phyloP scores from a whole-genome alignment of 2,113 vertebrate species.

The Gallinago media region DNA sequence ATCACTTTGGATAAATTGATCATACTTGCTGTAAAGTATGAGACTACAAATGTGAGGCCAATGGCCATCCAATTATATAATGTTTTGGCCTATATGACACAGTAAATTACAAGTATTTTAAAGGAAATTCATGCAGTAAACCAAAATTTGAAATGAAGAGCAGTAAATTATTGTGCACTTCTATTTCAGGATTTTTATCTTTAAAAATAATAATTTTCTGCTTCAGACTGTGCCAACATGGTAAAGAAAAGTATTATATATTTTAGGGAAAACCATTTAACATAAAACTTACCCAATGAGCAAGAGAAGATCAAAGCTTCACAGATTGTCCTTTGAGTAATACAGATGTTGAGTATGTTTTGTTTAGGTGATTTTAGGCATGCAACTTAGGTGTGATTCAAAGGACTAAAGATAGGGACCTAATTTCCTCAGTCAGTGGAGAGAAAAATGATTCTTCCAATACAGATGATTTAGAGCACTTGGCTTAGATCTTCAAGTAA shows the following conservation, averaged over 20 bases:
- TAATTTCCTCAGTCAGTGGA: background rate
- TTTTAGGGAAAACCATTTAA: background rate
- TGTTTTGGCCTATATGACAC: background rate
- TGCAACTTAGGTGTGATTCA: background rate
- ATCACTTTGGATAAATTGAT: background rate
- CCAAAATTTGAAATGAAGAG: background rate
- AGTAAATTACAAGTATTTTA: background rate
- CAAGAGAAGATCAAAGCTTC: background rate
- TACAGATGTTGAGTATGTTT: background rate
- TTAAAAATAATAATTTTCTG: background rate
- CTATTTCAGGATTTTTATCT: background rate
- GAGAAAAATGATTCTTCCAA: constrained; percentile 21
- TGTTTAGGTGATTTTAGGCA: background rate
- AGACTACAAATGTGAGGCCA: background rate
- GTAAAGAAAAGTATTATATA: background rate
- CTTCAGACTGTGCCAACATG: background rate
- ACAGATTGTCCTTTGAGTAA: background rate
- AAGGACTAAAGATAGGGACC: background rate
- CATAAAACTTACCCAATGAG: background rate
- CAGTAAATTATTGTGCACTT: background rate
- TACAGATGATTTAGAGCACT: background rate
- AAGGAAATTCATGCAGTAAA: background rate
- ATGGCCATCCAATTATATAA: background rate
- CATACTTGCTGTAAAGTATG: background rate
- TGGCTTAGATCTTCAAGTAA: background rate